phyloP scores from a whole-genome alignment of 2,113 vertebrate species.

The Labeo rohita region DNA sequence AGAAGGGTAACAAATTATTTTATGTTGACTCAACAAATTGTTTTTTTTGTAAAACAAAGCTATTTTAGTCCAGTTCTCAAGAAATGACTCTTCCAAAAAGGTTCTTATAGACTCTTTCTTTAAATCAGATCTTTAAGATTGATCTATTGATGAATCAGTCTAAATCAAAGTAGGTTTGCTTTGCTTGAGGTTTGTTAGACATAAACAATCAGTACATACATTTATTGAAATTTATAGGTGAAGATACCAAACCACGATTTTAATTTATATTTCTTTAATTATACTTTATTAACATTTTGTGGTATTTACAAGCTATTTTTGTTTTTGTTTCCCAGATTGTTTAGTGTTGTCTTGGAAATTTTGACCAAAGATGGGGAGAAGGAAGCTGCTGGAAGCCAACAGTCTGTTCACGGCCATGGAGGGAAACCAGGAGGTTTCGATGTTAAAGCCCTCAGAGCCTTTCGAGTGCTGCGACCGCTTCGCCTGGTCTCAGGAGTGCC shows the following conservation, averaged over 20 bases:
- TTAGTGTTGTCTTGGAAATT: slow-evolving; percentile 99
- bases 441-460: slow-evolving; percentile 98
- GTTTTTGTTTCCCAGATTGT: slow-evolving; percentile 80
- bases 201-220: neutral
- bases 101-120: too few relatives aligned
- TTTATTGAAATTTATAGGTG: neutral
- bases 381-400: slow-evolving; percentile 47
- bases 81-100: too few relatives aligned
- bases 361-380: slow-evolving; percentile 88
- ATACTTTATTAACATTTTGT: neutral
- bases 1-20: too few relatives aligned
- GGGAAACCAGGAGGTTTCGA: slow-evolving; percentile 97
- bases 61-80: too few relatives aligned
- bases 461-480: slow-evolving; percentile 96
- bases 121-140: too few relatives aligned
- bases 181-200: neutral
- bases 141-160: neutral
- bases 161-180: neutral
- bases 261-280: neutral
- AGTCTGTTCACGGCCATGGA: slow-evolving; percentile 78
- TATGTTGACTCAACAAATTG: too few relatives aligned
- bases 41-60: too few relatives aligned
- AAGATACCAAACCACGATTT: neutral
- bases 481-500: slow-evolving; percentile 99
- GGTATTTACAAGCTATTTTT: neutral